These are phyloP conservation scores for Erethizon dorsatum DNA, from an alignment of 2,797 vertebrate species.

Conservation along the genomic window DNA sequence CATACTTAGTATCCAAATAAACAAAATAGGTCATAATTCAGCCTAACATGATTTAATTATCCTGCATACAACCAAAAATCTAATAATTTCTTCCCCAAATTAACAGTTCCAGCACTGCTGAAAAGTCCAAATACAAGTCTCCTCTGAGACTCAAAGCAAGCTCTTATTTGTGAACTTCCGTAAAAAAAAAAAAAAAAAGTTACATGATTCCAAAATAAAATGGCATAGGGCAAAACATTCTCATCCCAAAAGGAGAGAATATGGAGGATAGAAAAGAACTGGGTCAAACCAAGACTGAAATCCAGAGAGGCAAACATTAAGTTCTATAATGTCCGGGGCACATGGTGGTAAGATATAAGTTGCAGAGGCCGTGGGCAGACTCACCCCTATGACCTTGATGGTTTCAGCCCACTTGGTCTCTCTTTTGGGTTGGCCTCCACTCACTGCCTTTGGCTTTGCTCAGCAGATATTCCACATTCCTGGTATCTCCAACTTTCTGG, in stretches of 20 bases:
- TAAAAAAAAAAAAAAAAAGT: not conserved
- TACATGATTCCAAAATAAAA: not conserved
- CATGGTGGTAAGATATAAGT: not conserved
- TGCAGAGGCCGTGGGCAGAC: not conserved
- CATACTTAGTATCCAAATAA: not conserved
- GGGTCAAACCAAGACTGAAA: not conserved
- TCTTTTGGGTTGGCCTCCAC: not conserved
- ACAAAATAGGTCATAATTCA: not conserved
- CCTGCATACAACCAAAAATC: not conserved
- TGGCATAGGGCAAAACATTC: not conserved
- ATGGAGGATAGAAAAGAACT: not conserved
- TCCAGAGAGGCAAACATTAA: not conserved
- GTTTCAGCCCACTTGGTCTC: not conserved
- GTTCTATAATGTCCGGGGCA: not conserved
- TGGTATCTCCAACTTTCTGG: not conserved
- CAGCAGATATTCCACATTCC: too few relatives aligned
- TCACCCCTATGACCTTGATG: not conserved
- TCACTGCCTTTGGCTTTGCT: not conserved
- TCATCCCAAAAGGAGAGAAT: not conserved
- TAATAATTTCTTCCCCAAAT: not conserved
- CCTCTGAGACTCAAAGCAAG: not conserved
- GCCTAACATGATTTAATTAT: not conserved
- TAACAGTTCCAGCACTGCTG: not conserved
- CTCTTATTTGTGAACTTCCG: not conserved
- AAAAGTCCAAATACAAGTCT: not conserved